Percentiles rank a stretch among this genome's conserved stretches.
Conservation (phyloP, 1,140 invertebrate genomes). For the Ganaspis sp. region DNA sequence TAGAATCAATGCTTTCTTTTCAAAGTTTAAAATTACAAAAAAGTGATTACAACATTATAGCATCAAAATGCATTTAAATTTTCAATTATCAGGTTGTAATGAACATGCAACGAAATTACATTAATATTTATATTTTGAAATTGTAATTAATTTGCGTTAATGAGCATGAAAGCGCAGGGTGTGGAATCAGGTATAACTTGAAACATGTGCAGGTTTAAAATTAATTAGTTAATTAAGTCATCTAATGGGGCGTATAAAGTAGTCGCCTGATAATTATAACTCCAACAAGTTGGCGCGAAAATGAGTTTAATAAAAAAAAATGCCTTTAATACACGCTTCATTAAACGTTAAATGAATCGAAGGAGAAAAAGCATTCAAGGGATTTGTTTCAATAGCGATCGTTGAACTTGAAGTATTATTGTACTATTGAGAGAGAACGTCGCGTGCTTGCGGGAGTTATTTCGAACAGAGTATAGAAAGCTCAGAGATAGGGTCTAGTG, state of each 20-base stretch:
- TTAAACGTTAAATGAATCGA: neutral
- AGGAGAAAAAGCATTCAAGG: neutral
- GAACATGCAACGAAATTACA: too few species aligned
- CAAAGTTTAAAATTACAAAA: too few species aligned
- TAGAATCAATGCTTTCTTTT: too few species aligned
- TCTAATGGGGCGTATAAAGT: neutral
- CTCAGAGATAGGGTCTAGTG: conserved; percentile 55
- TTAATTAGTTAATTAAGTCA: conserved; percentile 48
- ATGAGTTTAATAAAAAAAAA: neutral
- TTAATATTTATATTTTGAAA: conserved; percentile 25
- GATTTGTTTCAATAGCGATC: neutral
- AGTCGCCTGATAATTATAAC: neutral
- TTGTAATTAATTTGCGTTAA: neutral
- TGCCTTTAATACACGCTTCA: neutral
- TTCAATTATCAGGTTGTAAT: too few species aligned
- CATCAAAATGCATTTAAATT: too few species aligned
- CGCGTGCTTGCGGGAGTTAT: conserved; percentile 48
- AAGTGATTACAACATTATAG: too few species aligned
- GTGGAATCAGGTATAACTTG: neutral
- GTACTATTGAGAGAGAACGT: conserved; percentile 20
- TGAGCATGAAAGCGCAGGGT: neutral
- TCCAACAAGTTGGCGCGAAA: neutral
- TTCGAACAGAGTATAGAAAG: conserved; percentile 46
- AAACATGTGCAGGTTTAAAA: conserved; percentile 22
- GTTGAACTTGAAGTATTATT: neutral